These are phyloP conservation scores for Tautogolabrus adspersus DNA, from an alignment of 2,113 vertebrate genomes.

Conservation along the genomic window DNA sequence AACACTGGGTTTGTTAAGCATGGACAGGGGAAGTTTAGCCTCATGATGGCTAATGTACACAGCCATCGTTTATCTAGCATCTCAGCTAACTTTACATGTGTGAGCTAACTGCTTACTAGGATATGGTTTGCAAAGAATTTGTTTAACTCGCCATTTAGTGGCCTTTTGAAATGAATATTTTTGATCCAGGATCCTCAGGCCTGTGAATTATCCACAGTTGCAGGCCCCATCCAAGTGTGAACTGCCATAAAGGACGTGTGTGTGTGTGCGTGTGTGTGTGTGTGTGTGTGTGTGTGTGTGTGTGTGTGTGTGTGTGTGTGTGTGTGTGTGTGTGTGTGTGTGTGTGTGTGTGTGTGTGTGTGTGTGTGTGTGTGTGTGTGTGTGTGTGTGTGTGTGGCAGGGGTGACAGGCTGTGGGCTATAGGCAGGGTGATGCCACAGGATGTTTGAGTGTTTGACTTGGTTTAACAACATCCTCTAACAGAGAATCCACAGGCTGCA, in stretches of 20 bases:
- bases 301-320: background rate
- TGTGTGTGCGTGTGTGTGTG: too few relatives aligned
- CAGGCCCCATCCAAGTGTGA: conserved; percentile 68
- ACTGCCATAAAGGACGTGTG: conserved; percentile 58
- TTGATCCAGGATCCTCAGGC: background rate
- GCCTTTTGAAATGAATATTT: too few relatives aligned
- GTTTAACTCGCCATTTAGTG: too few relatives aligned
- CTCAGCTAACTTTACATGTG: too few relatives aligned
- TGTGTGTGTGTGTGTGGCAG: conserved; percentile 18
- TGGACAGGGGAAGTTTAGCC: too few relatives aligned
- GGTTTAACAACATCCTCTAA: conserved; percentile 86
- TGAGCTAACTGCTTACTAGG: too few relatives aligned
- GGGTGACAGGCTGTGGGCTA: conserved; percentile 19
- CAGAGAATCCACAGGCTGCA: conserved; percentile 78
- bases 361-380: conserved; percentile 34
- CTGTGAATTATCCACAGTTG: conserved; percentile 42
- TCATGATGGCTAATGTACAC: too few relatives aligned
- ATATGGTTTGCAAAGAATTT: too few relatives aligned
- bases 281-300: background rate
- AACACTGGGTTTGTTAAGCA: too few relatives aligned
- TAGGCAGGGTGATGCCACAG: conserved; percentile 76
- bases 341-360: conserved; percentile 3
- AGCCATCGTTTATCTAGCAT: too few relatives aligned
- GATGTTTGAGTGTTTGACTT: conserved; percentile 87
- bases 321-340: conserved; percentile 1